Conservation (phyloP, 1,140 invertebrate genomes). For the Apis laboriosa region DNA sequence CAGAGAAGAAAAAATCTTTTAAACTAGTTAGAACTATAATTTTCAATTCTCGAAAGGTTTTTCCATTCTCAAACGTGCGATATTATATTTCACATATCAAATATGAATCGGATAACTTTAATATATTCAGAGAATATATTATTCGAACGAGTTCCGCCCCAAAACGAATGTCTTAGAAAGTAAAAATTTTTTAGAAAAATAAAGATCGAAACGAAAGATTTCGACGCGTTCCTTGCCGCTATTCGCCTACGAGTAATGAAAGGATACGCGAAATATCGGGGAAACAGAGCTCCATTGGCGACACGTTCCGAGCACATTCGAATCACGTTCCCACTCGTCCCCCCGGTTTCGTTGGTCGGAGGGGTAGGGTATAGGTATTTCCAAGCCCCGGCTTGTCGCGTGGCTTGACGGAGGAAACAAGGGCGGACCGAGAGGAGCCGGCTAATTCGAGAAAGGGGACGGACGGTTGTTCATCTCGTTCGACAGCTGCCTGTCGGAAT, state of each 20-base stretch:
- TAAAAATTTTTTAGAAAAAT: not conserved
- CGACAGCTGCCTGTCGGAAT: conserved; percentile 19
- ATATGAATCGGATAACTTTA: too few relatives aligned
- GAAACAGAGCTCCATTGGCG: too few relatives aligned
- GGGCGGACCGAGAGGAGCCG: conserved; percentile 17
- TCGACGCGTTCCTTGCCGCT: not conserved
- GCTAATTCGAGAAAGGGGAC: conserved; percentile 51
- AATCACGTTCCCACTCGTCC: not conserved
- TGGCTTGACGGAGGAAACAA: conserved; percentile 31
- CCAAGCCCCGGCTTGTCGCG: conserved; percentile 20
- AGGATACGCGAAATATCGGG: not conserved
- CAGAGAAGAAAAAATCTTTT: too few relatives aligned
- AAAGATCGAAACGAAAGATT: not conserved
- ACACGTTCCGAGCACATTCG: not conserved
- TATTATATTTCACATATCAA: too few relatives aligned
- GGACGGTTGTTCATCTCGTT: conserved; percentile 9
- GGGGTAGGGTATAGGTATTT: conserved; percentile 20
- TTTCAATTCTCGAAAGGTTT: too few relatives aligned
- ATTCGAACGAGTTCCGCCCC: too few relatives aligned
- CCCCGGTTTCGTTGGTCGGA: not conserved
- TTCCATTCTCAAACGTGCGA: too few relatives aligned
- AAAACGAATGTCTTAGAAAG: too few relatives aligned
- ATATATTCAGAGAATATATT: too few relatives aligned
- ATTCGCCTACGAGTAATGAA: not conserved
- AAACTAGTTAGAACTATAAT: too few relatives aligned